These are phyloP conservation scores for Bombycilla garrulus DNA, from an alignment of 2,113 vertebrate species.

Conservation along the genomic window DNA sequence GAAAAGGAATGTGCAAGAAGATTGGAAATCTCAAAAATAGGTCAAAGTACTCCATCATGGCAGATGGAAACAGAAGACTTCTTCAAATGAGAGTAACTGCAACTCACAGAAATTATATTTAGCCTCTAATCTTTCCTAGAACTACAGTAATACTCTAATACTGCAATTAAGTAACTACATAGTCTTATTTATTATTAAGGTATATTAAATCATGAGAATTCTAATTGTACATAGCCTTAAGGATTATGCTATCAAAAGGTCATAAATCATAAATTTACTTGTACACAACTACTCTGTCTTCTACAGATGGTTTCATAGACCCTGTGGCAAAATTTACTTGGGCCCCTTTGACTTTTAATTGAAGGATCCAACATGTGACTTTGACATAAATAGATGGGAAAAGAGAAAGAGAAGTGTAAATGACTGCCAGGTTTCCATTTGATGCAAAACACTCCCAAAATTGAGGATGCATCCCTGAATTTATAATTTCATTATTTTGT, in stretches of 20 bases:
- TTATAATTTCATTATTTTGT: not conserved
- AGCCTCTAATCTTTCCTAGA: not conserved
- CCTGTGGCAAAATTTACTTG: not conserved
- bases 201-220: not conserved
- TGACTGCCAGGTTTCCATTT: not conserved
- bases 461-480: not conserved
- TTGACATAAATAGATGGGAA: not conserved
- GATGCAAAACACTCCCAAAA: not conserved
- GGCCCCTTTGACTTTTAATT: not conserved
- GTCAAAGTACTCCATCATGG: not conserved
- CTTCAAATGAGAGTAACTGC: not conserved
- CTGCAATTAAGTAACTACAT: not conserved
- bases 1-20: not conserved
- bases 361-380: fast-evolving
- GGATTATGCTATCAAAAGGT: not conserved
- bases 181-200: not conserved
- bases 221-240: not conserved
- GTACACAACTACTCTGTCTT: not conserved
- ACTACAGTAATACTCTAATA: not conserved
- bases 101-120: not conserved
- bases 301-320: not conserved
- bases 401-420: not conserved
- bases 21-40: not conserved
- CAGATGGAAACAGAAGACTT: not conserved
- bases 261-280: not conserved